Evolutionary conservation across 2,888 invertebrate genomes (phyloP), one percentile per base, ranked within the genome.

Genomic region (Polydrusus cervinus): DNA sequence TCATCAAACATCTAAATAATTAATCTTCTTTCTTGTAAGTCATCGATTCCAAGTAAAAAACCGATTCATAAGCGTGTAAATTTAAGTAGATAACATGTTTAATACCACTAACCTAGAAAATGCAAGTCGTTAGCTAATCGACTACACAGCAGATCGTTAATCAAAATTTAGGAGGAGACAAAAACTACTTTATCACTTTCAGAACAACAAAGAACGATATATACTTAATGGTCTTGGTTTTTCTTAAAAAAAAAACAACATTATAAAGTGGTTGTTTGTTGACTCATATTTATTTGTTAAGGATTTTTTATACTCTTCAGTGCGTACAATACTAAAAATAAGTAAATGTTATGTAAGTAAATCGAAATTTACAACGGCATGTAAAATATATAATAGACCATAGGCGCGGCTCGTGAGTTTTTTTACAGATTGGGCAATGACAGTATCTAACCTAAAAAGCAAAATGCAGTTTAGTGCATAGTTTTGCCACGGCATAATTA

Each of bases 111-210:
- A 75, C 55, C 66, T 75, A 71, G 61, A 76, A 71, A 76, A 74
- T 75, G 78, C 72, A 76, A 76, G 78, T 79, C 79, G 78, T 78
- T 78, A 79, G 75, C 79, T 81, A 79, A 79, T 80, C 80, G 78
- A 79, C 79, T 78, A 74, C 78, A 74, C 51, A 67, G 67, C 68
- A 62, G 49, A 74, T 76, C 81, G 80, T 81, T 80, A 81, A 81
- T 81, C 81, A 81, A 81, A 80, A 81, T 81, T 80, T 79, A 45
- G 78, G 79, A 74, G 75, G 81, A 83, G 83, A 83, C 83, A 83
- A 83, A 83, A 83, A 83, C 81, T 80, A 81, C 82, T 83, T 83
- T 81, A 84, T 84, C 83, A 84, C 81, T 82, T 83, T 84, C 81
- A 78, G 77, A 75, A 79, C 77, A 80, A 81, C 82, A 82, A 80